Evolutionary conservation across 1,140 invertebrate species (phyloP).

Genomic region (Cepaea nemoralis): DNA sequence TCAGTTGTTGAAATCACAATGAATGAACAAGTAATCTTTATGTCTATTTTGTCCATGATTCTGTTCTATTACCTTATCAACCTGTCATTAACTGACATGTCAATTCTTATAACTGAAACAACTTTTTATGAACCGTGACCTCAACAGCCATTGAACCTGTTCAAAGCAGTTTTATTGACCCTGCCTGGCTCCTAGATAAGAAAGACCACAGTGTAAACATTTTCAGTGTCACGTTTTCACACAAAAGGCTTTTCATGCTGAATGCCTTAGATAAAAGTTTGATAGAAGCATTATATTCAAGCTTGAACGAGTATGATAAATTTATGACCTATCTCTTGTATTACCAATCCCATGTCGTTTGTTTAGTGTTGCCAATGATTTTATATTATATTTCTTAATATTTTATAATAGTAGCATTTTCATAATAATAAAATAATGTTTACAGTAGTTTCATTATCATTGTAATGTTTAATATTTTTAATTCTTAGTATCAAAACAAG

Average conservation of each 20-base stretch:
- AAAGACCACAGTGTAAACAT: not conserved
- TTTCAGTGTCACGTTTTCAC: not conserved
- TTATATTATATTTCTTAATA: not conserved
- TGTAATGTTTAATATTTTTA: no score
- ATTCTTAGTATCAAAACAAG: no score
- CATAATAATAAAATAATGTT: no score
- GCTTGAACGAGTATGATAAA: not conserved
- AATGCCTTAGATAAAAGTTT: not conserved
- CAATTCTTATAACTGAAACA: not conserved
- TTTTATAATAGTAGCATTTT: no score
- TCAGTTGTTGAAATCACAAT: no score
- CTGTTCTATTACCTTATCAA: not conserved
- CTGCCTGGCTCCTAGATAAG: not conserved
- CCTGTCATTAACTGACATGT: not conserved
- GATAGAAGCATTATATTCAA: not conserved
- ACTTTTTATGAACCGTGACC: not conserved
- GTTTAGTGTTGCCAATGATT: not conserved
- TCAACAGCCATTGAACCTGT: not conserved
- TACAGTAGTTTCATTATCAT: no score
- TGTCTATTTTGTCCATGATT: not conserved
- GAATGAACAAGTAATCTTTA: no score
- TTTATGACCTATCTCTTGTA: no score
- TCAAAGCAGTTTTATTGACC: not conserved
- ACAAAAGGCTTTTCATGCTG: not conserved
- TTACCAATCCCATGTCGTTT: not conserved